Evolutionary conservation across 2,888 invertebrate genomes (phyloP).

Genomic region (Pristionchus japonicus): DNA sequence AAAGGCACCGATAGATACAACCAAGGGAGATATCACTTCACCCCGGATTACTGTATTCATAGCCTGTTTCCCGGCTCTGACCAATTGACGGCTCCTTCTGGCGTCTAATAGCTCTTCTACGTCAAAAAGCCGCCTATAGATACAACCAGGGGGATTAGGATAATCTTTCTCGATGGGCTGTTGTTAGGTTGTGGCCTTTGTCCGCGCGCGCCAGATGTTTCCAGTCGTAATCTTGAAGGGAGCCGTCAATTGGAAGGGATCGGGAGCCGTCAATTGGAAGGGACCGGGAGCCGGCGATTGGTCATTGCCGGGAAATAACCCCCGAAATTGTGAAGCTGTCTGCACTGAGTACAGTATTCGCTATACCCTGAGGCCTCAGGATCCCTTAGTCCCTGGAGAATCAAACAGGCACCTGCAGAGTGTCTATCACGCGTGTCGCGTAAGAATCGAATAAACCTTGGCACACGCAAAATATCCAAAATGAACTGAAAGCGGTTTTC

Average conservation of each 20-base stretch:
- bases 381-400: too few species aligned
- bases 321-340: neutral
- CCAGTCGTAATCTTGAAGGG: slow-evolving; percentile 16
- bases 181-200: slow-evolving; percentile 11
- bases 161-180: slow-evolving; percentile 30
- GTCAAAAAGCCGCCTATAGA: slow-evolving; percentile 11
- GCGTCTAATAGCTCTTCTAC: neutral
- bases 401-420: too few species aligned
- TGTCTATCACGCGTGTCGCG: too few species aligned
- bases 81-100: neutral
- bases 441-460: too few species aligned
- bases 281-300: neutral
- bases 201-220: slow-evolving; percentile 27
- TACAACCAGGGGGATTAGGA: slow-evolving; percentile 23
- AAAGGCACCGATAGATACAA: slow-evolving; percentile 14
- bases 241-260: neutral
- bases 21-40: neutral
- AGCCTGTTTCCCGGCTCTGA: too few species aligned
- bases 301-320: neutral
- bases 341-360: too few species aligned
- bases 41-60: neutral
- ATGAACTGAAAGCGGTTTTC: too few species aligned
- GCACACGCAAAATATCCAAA: too few species aligned
- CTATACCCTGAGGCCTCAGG: too few species aligned
- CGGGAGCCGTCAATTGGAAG: neutral